Conservation (phyloP, 1,140 invertebrate species). For the Bombus fervidus region DNA sequence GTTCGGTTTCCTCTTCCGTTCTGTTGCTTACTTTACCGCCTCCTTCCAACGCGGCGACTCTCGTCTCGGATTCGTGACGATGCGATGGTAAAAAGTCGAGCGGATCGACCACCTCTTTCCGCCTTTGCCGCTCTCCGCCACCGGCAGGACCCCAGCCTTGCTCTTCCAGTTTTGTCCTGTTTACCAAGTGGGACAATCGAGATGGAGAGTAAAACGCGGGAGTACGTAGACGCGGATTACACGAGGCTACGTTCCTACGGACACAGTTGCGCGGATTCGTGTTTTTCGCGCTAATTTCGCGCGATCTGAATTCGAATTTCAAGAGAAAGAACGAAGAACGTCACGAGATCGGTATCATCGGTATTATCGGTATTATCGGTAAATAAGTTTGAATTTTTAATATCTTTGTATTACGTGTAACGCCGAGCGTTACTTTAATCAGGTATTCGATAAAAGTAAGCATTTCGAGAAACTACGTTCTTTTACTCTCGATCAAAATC, state of each 20-base stretch:
- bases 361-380: no score
- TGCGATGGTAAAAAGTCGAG: conserved; percentile 76
- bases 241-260: neutral
- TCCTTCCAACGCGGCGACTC: conserved; percentile 33
- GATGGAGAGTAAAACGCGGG: conserved; percentile 78
- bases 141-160: conserved; percentile 48
- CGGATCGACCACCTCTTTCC: conserved; percentile 61
- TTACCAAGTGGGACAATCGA: conserved; percentile 81
- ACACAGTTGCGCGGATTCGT: conserved; percentile 27
- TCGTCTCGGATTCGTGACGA: conserved; percentile 64
- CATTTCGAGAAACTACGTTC: no score
- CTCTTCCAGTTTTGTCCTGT: conserved; percentile 79
- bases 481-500: no score
- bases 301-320: neutral
- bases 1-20: conserved; percentile 42
- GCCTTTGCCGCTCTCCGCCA: conserved; percentile 11
- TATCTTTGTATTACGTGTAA: no score
- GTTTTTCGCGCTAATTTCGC: conserved; percentile 22
- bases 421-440: no score
- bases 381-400: no score
- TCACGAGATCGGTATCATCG: no score
- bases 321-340: neutral
- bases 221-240: conserved; percentile 38
- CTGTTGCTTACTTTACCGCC: conserved; percentile 8
- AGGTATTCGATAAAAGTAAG: no score